These are phyloP conservation scores for Myotis myotis DNA, from an alignment of 2,797 vertebrate species.

Conservation along the genomic window DNA sequence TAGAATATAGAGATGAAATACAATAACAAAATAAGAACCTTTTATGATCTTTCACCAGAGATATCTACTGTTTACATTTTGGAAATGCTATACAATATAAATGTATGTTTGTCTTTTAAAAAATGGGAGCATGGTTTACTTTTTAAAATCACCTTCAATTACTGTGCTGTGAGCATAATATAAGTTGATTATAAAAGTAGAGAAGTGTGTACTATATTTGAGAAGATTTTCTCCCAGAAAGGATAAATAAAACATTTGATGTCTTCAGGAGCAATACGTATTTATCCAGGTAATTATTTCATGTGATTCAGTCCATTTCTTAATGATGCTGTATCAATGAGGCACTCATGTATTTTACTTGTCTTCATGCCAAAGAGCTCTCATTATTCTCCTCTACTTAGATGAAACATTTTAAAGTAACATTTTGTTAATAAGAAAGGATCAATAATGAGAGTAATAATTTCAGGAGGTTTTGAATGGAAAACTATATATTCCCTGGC, in stretches of 20 bases:
- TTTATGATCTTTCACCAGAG: background rate
- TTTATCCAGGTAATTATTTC: constrained; percentile 36
- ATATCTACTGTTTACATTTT: constrained; percentile 27
- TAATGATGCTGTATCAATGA: background rate
- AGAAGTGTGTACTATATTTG: background rate
- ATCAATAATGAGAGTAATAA: constrained; percentile 37
- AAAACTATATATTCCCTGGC: background rate
- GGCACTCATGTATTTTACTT: background rate
- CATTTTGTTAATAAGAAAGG: background rate
- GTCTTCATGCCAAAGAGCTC: background rate
- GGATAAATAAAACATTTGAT: constrained; percentile 2
- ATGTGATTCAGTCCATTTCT: constrained; percentile 16
- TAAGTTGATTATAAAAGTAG: constrained; percentile 23
- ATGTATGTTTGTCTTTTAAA: background rate
- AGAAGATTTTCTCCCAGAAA: constrained; percentile 39
- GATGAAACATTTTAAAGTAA: constrained; percentile 22
- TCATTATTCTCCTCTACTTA: constrained; percentile 13
- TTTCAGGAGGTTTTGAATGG: constrained; percentile 39
- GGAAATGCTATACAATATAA: background rate
- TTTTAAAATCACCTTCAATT: constrained; percentile 19
- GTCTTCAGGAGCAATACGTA: constrained; percentile 29
- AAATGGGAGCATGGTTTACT: background rate
- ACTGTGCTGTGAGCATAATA: background rate
- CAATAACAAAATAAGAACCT: background rate
- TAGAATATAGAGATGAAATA: background rate